These are phyloP conservation scores for Hippasteria phrygiana DNA, from an alignment of 53 echinoderm and acorn worm genomes.

Conservation along the genomic window DNA sequence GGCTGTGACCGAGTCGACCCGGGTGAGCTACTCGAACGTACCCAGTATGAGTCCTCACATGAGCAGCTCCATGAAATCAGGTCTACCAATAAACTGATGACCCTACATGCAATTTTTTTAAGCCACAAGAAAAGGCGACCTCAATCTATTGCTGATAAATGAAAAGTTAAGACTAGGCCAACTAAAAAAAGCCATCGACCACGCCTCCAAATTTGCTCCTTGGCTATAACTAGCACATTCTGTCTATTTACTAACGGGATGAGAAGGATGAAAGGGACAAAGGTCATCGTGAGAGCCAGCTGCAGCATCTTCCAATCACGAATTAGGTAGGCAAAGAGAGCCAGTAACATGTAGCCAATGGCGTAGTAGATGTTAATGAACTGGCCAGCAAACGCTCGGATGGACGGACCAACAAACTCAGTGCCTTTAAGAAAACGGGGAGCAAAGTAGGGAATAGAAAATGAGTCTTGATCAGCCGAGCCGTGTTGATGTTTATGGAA, in stretches of 20 bases:
- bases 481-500: background rate
- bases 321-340: slow-evolving; percentile 77
- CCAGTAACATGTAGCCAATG: slow-evolving; percentile 79
- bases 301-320: slow-evolving; percentile 83
- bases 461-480: background rate
- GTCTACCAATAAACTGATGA: too few relatives aligned
- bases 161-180: too few relatives aligned
- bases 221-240: too few relatives aligned
- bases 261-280: slow-evolving; percentile 70
- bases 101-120: too few relatives aligned
- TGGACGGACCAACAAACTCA: slow-evolving; percentile 83
- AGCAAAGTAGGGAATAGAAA: background rate
- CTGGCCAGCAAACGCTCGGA: slow-evolving; percentile 66
- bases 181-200: too few relatives aligned
- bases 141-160: too few relatives aligned
- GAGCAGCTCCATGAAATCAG: too few relatives aligned
- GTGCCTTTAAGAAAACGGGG: slow-evolving; percentile 56
- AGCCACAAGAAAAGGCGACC: too few relatives aligned
- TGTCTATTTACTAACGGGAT: slow-evolving; percentile 69
- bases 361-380: slow-evolving; percentile 80
- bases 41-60: too few relatives aligned
- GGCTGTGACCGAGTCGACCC: too few relatives aligned
- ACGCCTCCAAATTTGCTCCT: too few relatives aligned
- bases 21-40: too few relatives aligned
- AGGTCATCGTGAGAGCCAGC: slow-evolving; percentile 65